phyloP scores from a whole-genome alignment of 1,140 invertebrate species.

The Hypothenemus hampei region DNA sequence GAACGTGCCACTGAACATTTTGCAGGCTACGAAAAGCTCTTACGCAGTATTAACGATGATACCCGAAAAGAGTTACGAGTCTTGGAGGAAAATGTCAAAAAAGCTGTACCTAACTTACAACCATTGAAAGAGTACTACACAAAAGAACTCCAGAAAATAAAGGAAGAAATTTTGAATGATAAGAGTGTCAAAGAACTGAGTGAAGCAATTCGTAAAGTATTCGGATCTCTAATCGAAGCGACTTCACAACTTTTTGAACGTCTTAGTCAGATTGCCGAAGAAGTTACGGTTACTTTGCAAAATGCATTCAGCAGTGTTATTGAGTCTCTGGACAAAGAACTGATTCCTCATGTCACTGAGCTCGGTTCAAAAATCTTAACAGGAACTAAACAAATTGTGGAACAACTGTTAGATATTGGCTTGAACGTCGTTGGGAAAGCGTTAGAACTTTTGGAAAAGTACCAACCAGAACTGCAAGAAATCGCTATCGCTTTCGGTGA shows the following conservation, averaged over 20 bases:
- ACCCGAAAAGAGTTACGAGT: not conserved
- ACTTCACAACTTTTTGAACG: conserved; percentile 48
- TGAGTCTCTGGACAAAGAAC: conserved; percentile 50
- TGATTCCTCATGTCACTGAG: conserved; percentile 55
- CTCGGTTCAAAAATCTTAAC: conserved; percentile 49
- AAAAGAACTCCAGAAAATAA: conserved; percentile 55
- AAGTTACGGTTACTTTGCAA: conserved; percentile 45
- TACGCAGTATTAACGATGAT: not conserved
- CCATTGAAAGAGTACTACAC: conserved; percentile 54
- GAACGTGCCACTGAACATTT: conserved; percentile 16
- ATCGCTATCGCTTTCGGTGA: conserved; percentile 48
- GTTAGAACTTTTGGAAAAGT: conserved; percentile 53
- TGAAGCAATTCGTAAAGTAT: conserved; percentile 57
- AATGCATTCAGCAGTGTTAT: conserved; percentile 46
- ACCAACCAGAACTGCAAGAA: conserved; percentile 63
- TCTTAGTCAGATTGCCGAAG: conserved; percentile 46
- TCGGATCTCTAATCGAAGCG: conserved; percentile 48
- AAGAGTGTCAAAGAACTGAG: conserved; percentile 59
- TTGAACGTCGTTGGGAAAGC: conserved; percentile 51
- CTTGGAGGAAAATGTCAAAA: conserved; percentile 46
- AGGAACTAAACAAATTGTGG: conserved; percentile 45
- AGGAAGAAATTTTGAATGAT: conserved; percentile 61
- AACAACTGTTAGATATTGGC: conserved; percentile 48
- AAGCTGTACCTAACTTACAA: conserved; percentile 56
- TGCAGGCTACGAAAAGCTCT: conserved; percentile 29